Evolutionary conservation across 2,888 invertebrate genomes (phyloP).

Genomic region (Apodemia zela): DNA sequence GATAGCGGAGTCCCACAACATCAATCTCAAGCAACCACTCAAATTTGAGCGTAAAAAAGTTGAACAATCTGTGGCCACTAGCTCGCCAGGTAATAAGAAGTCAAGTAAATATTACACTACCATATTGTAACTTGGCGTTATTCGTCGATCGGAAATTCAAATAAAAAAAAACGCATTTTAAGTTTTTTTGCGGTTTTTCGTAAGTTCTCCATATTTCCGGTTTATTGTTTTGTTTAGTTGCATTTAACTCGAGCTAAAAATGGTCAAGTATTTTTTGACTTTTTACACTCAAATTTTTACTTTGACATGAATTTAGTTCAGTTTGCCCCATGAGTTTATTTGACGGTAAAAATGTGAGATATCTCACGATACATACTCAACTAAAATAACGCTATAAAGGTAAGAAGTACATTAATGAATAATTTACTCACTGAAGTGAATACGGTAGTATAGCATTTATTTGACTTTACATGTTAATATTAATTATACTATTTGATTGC

Average conservation of each 20-base stretch:
- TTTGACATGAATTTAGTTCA: conserved; percentile 55
- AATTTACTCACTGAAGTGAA: conserved; percentile 61
- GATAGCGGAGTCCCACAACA: conserved; percentile 91
- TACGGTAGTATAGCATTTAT: conserved; percentile 80
- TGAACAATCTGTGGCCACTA: conserved; percentile 82
- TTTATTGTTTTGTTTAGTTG: conserved; percentile 71
- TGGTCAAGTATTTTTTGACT: conserved; percentile 81
- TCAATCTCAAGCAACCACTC: conserved; percentile 90
- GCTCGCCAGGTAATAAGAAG: conserved; percentile 82
- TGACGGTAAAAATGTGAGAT: conserved; percentile 54
- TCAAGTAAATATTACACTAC: conserved; percentile 82
- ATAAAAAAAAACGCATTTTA: conserved; percentile 37
- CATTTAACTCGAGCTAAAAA: conserved; percentile 76
- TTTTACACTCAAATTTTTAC: conserved; percentile 80
- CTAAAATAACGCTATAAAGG: conserved; percentile 72
- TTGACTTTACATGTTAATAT: conserved; percentile 59
- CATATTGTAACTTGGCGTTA: conserved; percentile 70
- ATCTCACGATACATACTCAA: conserved; percentile 68
- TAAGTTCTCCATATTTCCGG: conserved; percentile 33
- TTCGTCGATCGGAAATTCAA: conserved; percentile 45
- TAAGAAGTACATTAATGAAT: conserved; percentile 59
- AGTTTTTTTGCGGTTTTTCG: conserved; percentile 28
- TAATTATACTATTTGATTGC: conserved; percentile 16
- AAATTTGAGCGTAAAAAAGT: conserved; percentile 83
- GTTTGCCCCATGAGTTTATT: conserved; percentile 52